Base-by-base conservation (phyloP, 2,888 invertebrate genomes). In the Ctenicera cuprea region DNA sequence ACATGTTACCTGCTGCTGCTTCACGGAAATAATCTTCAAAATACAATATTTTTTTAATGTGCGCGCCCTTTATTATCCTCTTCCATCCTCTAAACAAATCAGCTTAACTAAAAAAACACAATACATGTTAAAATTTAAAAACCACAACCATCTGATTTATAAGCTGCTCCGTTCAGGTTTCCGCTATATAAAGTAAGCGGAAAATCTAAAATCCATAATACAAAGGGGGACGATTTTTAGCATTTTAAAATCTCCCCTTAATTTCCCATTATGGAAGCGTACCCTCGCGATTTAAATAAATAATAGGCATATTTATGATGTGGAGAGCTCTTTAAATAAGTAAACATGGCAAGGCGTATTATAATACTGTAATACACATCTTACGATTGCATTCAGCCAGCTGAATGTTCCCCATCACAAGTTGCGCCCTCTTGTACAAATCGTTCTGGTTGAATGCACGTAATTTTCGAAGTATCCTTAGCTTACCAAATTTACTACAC, bases 241-340 rank as follows among this genome's bases (percentile, higher is more conserved):
- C 74, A 68, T 76, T 76, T 76, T 76, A 76, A 74, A 76, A 71
- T 74, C 74, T 74, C 74, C 74, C 74, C 71, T 74, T 74, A 74
- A 74, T 74, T 74, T 74, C 54, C 74, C 76, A 77, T 79, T 78
- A 79, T 73, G 61, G 71, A 61, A 73, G 76, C 71, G 64, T 80
- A 81, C 81, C 81, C 81, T 80, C 79, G 78, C 79, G 80, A 83
- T 83, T 83, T 83, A 83, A 84, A 84, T 84, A 84, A 84, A 82
- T 83, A 83, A 84, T 83, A 81, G 77, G 77, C 78, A 80, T 84
- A 83, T 83, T 84, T 83, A 83, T 82, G 84, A 83, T 82, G 83
- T 81, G 81, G 82, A 81, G 78, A 81, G 80, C 77, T 76, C 76
- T 77, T 78, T 82, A 80, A 82, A 82, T 82, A 82, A 82, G 78